Conservation (phyloP, 2,888 invertebrate species). For the Atrina japonica region DNA sequence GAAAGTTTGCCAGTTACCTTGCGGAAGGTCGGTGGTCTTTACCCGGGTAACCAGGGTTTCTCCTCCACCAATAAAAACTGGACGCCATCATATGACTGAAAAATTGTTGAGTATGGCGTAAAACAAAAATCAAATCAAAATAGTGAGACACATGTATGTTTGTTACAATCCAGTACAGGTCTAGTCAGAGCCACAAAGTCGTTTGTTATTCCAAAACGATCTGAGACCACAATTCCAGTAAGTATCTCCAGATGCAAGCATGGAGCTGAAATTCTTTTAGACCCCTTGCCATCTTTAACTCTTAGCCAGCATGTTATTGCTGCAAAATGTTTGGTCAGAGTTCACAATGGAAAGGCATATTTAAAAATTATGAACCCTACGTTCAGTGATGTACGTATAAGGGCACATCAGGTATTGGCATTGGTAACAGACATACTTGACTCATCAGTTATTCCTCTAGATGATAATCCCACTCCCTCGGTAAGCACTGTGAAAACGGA, state of each 20-base stretch:
- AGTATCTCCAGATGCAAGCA: constrained; percentile 4
- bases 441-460: neutral
- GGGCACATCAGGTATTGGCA: constrained; percentile 1
- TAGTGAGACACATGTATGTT: neutral
- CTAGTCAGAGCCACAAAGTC: neutral
- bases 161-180: constrained; percentile 1
- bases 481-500: too few species aligned
- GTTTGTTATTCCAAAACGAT: too few species aligned
- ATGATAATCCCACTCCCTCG: too few species aligned
- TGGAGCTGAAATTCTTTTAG: constrained; percentile 8
- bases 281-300: too few species aligned
- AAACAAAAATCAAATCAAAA: too few species aligned
- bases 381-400: neutral
- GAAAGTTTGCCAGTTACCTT: too few species aligned
- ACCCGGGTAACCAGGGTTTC: too few species aligned
- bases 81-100: too few species aligned
- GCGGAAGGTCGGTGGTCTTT: too few species aligned
- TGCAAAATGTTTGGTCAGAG: constrained; percentile 17
- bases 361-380: constrained; percentile 13
- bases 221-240: neutral
- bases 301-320: constrained; percentile 13
- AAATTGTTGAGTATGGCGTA: too few species aligned
- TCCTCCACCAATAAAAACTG: too few species aligned
- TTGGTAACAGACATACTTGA: constrained; percentile 3
- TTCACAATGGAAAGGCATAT: constrained; percentile 10